Percentiles rank a stretch among this genome's conserved stretches.
These are phyloP conservation scores for Sterrhoptilus dennistouni DNA, from an alignment of 2,113 vertebrate species.

Conservation along the genomic window DNA sequence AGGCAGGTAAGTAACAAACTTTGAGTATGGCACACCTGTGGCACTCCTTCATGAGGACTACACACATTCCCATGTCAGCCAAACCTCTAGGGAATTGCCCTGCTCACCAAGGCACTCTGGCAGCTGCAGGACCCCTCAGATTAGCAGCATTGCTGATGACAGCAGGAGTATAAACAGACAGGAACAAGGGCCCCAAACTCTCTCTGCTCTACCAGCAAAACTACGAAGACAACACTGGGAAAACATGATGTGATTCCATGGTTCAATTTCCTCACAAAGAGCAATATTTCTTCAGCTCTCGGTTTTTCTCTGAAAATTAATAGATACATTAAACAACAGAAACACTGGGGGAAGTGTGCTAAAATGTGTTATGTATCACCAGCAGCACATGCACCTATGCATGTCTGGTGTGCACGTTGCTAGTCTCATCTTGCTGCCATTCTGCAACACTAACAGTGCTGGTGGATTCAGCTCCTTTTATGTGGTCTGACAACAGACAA, in stretches of 20 bases:
- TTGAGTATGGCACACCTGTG: rapidly evolving
- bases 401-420: no score
- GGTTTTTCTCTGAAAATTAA: background rate
- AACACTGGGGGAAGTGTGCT: background rate
- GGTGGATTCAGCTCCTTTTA: background rate
- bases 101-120: background rate
- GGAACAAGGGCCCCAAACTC: background rate
- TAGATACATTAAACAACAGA: background rate
- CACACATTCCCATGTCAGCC: rapidly evolving
- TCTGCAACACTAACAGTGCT: background rate
- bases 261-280: background rate
- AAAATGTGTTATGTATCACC: background rate
- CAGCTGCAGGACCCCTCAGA: background rate
- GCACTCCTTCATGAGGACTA: rapidly evolving
- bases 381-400: background rate
- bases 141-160: background rate
- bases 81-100: background rate
- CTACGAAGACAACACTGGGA: background rate
- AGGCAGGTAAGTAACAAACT: slow-evolving; percentile 71
- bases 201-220: background rate
- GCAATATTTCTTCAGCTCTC: background rate
- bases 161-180: background rate
- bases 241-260: background rate
- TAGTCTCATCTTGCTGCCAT: background rate
- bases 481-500: background rate